Evolutionary conservation across 2,888 invertebrate genomes (phyloP).

Genomic region (Idaea biselata): DNA sequence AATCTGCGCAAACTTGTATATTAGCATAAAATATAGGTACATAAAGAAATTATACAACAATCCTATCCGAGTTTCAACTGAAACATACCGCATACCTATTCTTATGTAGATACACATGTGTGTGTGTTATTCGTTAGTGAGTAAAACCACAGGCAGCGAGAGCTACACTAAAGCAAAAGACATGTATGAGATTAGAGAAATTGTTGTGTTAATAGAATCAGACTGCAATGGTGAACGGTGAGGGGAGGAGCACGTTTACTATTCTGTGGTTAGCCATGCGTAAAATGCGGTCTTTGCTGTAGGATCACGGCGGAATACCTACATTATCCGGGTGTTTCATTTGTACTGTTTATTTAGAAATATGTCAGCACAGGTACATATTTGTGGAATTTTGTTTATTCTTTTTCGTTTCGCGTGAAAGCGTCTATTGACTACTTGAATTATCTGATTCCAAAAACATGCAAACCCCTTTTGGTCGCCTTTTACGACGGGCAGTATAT

Average conservation of each 20-base stretch:
- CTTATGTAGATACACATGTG: not conserved
- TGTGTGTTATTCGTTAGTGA: not conserved
- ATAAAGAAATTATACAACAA: not conserved
- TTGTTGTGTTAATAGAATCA: conserved; percentile 62
- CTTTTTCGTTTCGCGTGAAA: too few species aligned
- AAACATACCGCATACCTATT: not conserved
- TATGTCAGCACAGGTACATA: not conserved
- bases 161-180: conserved; percentile 28
- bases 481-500: too few species aligned
- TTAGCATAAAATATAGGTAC: not conserved
- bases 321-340: conserved; percentile 4
- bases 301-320: not conserved
- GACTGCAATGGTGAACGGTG: conserved; percentile 24
- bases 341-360: not conserved
- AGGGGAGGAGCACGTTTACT: conserved; percentile 45
- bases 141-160: conserved; percentile 10
- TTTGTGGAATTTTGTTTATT: not conserved
- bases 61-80: not conserved
- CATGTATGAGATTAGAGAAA: conserved; percentile 48
- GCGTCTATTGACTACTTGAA: too few species aligned
- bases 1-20: not conserved
- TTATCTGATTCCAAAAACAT: too few species aligned
- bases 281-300: conserved; percentile 16
- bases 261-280: conserved; percentile 48
- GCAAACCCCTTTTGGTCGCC: too few species aligned